phyloP scores from a whole-genome alignment of 1,140 invertebrate genomes.

The Tetraneura akinire region DNA sequence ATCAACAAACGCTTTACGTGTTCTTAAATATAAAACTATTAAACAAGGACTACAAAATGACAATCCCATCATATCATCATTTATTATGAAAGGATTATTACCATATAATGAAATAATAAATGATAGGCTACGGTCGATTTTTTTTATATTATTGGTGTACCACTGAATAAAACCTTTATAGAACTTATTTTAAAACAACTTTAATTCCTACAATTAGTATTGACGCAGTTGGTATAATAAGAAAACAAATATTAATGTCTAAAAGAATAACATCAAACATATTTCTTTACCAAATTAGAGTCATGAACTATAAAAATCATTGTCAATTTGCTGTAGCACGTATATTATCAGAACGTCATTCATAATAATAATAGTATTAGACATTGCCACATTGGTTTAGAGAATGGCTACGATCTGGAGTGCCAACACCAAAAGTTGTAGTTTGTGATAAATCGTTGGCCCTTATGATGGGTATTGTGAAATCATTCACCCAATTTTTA shows the following conservation, averaged over 20 bases:
- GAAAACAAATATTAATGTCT: background rate
- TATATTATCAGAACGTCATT: background rate
- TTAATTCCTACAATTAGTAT: background rate
- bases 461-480: slow-evolving; percentile 5
- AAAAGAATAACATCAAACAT: background rate
- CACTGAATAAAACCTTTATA: background rate
- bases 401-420: background rate
- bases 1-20: background rate
- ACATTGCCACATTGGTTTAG: background rate
- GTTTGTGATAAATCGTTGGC: background rate
- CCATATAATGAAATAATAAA: background rate
- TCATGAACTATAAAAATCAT: background rate
- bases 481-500: background rate
- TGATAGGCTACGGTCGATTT: background rate
- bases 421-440: background rate
- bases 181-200: background rate
- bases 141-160: background rate
- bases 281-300: background rate
- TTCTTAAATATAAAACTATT: background rate
- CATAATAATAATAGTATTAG: background rate
- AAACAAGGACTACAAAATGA: background rate
- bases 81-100: background rate
- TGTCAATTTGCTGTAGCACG: background rate
- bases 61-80: background rate
- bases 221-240: background rate